Conservation (phyloP, 2,797 vertebrate species). For the Melanotaenia boesemani region DNA sequence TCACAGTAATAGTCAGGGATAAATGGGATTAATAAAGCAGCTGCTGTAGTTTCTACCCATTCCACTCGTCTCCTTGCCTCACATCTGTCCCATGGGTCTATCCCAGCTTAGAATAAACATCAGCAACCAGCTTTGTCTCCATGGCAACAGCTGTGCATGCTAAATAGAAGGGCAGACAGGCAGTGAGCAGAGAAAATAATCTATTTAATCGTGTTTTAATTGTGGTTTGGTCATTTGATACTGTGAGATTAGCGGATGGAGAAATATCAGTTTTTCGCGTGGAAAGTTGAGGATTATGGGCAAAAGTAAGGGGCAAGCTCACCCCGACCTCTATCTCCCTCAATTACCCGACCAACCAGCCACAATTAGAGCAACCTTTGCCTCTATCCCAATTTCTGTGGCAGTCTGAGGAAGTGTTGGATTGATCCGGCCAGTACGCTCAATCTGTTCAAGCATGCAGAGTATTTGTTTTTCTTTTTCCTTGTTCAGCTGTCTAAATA, state of each 20-base stretch:
- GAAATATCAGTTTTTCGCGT: too few relatives aligned
- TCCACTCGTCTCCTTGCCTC: conserved; percentile 50
- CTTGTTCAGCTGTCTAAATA: conserved; percentile 77
- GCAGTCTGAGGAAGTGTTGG: conserved; percentile 71
- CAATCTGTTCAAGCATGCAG: conserved; percentile 75
- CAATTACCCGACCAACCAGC: conserved; percentile 52
- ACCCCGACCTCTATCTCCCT: conserved; percentile 57
- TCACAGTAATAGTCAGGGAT: neutral
- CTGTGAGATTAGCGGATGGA: too few relatives aligned
- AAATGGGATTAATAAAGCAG: neutral
- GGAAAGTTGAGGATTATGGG: too few relatives aligned
- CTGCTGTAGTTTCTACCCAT: conserved; percentile 39
- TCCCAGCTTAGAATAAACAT: conserved; percentile 82
- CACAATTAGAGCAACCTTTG: conserved; percentile 65
- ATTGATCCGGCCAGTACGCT: conserved; percentile 71
- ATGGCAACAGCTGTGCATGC: conserved; percentile 78
- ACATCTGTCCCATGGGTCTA: conserved; percentile 72
- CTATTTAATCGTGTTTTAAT: conserved; percentile 4
- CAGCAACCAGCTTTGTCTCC: conserved; percentile 76
- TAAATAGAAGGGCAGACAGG: conserved; percentile 38
- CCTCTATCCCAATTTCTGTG: conserved; percentile 63
- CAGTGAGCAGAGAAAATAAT: conserved; percentile 18
- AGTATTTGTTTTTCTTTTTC: conserved; percentile 76
- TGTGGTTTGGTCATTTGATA: too few relatives aligned
- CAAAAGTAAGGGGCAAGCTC: conserved; percentile 22